Conservation (phyloP, 2,797 vertebrate species). For the Poecile montanus region DNA sequence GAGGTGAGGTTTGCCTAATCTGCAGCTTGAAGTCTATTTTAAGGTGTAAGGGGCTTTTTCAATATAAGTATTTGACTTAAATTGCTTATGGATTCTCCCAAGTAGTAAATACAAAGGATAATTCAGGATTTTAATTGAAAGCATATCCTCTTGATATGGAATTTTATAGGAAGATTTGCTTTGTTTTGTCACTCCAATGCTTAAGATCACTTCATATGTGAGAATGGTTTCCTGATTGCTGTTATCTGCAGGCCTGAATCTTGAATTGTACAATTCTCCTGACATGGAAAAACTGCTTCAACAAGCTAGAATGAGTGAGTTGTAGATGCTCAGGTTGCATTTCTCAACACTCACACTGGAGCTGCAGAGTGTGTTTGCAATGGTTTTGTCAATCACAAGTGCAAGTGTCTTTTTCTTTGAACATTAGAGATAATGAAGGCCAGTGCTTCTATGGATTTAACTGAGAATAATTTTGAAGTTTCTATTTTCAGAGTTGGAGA, state of each 20-base stretch:
- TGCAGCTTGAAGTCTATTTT: not conserved
- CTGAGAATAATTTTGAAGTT: conserved; percentile 14
- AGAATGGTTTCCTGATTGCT: not conserved
- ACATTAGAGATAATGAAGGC: not conserved
- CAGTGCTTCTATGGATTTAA: conserved; percentile 4
- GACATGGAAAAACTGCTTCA: not conserved
- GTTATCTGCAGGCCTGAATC: not conserved
- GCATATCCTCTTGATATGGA: not conserved
- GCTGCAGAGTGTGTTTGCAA: conserved; percentile 1
- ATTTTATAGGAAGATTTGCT: not conserved
- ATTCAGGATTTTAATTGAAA: not conserved
- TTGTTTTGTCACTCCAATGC: not conserved
- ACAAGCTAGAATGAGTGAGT: not conserved
- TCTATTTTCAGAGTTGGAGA: not conserved
- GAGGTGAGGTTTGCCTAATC: not conserved
- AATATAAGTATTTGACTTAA: not conserved
- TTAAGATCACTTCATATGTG: not conserved
- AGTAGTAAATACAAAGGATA: not conserved
- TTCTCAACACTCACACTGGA: not conserved
- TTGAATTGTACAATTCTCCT: not conserved
- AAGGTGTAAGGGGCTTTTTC: not conserved
- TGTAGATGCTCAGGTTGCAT: not conserved
- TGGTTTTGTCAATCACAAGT: conserved; percentile 19
- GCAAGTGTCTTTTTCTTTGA: conserved; percentile 14
- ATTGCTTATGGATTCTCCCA: not conserved